phyloP scores from a whole-genome alignment of 2,797 vertebrate genomes.

The Anisognathus igniventris region DNA sequence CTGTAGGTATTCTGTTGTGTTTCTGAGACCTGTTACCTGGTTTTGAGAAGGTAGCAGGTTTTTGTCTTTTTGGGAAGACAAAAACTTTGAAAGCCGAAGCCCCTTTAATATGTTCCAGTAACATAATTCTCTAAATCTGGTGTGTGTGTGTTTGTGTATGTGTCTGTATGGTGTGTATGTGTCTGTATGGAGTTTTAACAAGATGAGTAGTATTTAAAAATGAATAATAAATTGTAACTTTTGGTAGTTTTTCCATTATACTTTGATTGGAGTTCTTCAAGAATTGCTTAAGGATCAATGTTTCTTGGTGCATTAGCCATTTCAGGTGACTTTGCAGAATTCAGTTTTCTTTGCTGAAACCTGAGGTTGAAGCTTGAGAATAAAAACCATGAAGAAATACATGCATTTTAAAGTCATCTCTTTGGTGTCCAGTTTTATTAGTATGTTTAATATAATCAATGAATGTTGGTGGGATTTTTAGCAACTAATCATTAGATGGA shows the following conservation, averaged over 20 bases:
- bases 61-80: not conserved
- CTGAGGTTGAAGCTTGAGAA: not conserved
- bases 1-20: not conserved
- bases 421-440: not conserved
- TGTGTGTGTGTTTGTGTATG: not conserved
- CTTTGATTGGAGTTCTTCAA: not conserved
- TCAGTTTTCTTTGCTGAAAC: not conserved
- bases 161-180: not conserved
- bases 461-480: not conserved
- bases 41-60: not conserved
- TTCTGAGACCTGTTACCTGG: not conserved
- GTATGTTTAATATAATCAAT: not conserved
- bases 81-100: not conserved
- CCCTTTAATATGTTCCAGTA: not conserved
- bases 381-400: not conserved
- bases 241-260: not conserved
- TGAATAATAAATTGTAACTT: not conserved
- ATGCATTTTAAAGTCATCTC: not conserved
- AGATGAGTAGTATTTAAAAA: not conserved
- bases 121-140: not conserved
- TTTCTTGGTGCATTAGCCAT: not conserved
- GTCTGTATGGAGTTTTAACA: not conserved
- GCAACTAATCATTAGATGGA: not conserved
- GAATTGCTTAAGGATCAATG: not conserved
- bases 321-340: not conserved